These are phyloP conservation scores for Platanista minor DNA, from an alignment of 2,113 vertebrate genomes.

Conservation along the genomic window DNA sequence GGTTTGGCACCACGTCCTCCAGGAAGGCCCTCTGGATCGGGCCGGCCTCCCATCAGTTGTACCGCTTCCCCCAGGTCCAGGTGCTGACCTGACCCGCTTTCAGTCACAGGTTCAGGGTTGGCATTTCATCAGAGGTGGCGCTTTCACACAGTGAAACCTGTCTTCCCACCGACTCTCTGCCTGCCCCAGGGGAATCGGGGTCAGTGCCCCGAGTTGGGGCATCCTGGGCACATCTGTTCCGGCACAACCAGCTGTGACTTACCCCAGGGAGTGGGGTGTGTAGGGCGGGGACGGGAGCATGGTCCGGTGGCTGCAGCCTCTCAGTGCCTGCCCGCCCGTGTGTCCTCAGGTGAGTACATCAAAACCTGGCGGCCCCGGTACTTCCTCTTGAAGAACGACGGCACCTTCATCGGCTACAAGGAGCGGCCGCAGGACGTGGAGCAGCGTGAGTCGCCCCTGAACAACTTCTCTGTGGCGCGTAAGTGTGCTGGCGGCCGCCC, in stretches of 20 bases:
- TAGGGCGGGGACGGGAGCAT: accelerated
- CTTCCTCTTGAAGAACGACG: slow-evolving; percentile 95
- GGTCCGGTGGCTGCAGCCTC: accelerated
- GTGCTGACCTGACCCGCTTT: background rate
- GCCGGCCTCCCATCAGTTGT: accelerated
- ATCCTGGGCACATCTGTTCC: background rate
- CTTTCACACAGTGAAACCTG: no score
- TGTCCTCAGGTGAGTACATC: slow-evolving; percentile 92
- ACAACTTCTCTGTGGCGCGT: slow-evolving; percentile 99
- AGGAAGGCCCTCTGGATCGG: background rate
- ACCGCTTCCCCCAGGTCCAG: background rate
- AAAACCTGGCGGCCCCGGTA: slow-evolving; percentile 98
- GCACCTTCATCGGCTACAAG: slow-evolving; percentile 98
- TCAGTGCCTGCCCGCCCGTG: accelerated
- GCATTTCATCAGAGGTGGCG: accelerated
- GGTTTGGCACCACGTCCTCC: background rate
- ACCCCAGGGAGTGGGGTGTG: accelerated
- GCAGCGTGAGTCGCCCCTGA: slow-evolving; percentile 94
- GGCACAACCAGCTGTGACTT: accelerated
- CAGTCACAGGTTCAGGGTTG: background rate
- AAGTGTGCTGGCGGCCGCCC: slow-evolving; percentile 70
- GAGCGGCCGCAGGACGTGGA: slow-evolving; percentile 95
- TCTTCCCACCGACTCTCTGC: background rate
- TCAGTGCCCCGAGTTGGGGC: accelerated
- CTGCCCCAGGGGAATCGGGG: accelerated